Evolutionary conservation across 2,888 invertebrate genomes (phyloP), one percentile per base, ranked within the genome.

Genomic region (Abrostola triplasia): DNA sequence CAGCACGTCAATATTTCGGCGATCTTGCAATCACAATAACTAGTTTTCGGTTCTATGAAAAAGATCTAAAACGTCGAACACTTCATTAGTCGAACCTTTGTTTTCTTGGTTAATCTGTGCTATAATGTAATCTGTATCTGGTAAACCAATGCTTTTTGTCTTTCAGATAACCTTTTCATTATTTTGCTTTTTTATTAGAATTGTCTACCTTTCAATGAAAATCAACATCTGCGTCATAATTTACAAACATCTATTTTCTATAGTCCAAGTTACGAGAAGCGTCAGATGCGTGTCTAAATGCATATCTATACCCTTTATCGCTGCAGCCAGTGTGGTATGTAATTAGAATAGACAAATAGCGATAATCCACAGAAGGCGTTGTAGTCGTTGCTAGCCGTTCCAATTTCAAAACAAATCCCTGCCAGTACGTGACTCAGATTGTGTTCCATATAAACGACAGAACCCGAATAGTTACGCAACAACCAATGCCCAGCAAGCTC

Each of bases 321-420:
- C 44, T 59, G 49, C 47, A 41, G 59, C 58, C 63, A 70, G 56
- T 60, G 65, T 64, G 64, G 64, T 77, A 78, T 84, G 82, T 90
- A 90, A 88, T 90, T 90, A 91, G 84, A 89, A 89, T 91, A 90
- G 88, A 88, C 89, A 88, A 87, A 87, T 84, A 82, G 84, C 88
- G 90, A 91, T 92, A 92, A 90, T 92, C 92, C 88, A 86, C 87
- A 88, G 89, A 92, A 89, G 90, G 90, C 88, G 88, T 88, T 87
- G 90, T 87, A 89, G 90, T 90, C 87, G 88, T 85, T 87, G 88
- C 82, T 82, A 81, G 83, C 89, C 89, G 92, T 89, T 92, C 92
- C 88, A 92, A 91, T 94, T 94, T 93, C 93, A 93, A 93, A 94
- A 94, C 94, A 93, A 94, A 93, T 92, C 92, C 90, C 90, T 87